Base-by-base conservation (phyloP, 2,113 vertebrate species). In the Chionis minor region DNA sequence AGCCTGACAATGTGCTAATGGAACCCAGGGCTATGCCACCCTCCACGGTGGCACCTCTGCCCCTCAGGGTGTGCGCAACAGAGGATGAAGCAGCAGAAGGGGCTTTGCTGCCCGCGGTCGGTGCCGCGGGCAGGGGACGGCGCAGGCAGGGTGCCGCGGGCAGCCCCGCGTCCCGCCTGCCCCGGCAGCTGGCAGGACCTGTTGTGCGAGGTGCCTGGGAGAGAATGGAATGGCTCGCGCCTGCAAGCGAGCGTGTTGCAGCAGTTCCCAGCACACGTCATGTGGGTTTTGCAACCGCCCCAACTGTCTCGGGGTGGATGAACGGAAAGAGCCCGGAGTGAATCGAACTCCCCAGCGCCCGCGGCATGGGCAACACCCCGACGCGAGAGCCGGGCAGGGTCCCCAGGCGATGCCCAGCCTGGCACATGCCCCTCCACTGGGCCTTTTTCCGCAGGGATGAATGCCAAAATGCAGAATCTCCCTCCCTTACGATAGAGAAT, bases 161-260 rank as follows among this genome's bases (percentile, higher is more conserved):
- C 88, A 81, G 61, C 74, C 73, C n/a, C n/a, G 5, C 5, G 26
- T 55, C 69, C 88, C 3, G n/a, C 61, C 92, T 75, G 93, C 54
- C 69, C 61, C 5, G 4, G 72, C 65, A 65, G 88, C 96, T 15
- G 87, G 92, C 94, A 90, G 90, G 96, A 96, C 97, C 96, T 94
- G 96, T 97, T 97, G 94, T 93, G 40, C 94, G 9, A 96, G 97
- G 82, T 95, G 93, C 82, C 79, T 86, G 91, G 61, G 88, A 94
- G 94, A 85, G 81, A 63, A 14, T 8, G 77, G 63, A 35, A 95
- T 10, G 82, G 90, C 82, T 79, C 27, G 8, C 8, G 54, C 65
- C 77, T 12, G 81, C 9, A 55, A 97, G 79, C 10, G 52, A 97
- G 93, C 96, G n/a, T 89, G 96, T 96, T 94, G 75, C 66, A 26